phyloP scores from a whole-genome alignment of 2,797 vertebrate genomes.

The Tokudaia tokunoshimensis region DNA sequence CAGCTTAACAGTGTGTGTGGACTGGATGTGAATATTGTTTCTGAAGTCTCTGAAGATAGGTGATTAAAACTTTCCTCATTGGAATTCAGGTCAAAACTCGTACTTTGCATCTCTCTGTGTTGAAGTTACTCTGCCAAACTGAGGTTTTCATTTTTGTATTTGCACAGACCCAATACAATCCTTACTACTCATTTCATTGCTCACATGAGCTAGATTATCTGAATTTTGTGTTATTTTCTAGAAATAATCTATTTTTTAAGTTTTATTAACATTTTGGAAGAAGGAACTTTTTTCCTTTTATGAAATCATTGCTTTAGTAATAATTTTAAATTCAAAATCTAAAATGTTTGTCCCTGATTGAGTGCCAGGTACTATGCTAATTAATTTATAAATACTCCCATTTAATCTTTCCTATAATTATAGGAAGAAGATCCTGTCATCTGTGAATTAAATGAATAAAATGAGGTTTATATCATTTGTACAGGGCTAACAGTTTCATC shows the following conservation, averaged over 20 bases:
- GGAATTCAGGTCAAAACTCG: slow-evolving; percentile 45
- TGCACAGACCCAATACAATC: slow-evolving; percentile 29
- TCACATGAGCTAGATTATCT: slow-evolving; percentile 28
- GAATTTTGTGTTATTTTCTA: slow-evolving; percentile 45
- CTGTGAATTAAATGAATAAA: slow-evolving; percentile 12
- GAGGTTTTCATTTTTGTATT: slow-evolving; percentile 58
- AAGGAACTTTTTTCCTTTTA: not conserved
- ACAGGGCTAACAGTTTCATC: not conserved
- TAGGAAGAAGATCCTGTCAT: not conserved
- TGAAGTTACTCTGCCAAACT: slow-evolving; percentile 41
- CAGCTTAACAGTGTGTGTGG: slow-evolving; percentile 54
- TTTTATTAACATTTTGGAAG: slow-evolving; percentile 49
- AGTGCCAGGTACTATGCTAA: not conserved
- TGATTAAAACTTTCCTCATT: slow-evolving; percentile 73
- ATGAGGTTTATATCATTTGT: slow-evolving; percentile 6
- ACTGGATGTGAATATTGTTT: slow-evolving; percentile 41
- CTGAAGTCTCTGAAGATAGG: slow-evolving; percentile 52
- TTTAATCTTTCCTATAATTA: slow-evolving; percentile 21
- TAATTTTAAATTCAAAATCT: not conserved
- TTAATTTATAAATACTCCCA: slow-evolving; percentile 50
- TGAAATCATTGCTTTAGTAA: slow-evolving; percentile 7
- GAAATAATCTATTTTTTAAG: slow-evolving; percentile 46
- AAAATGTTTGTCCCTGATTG: not conserved
- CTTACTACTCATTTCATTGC: slow-evolving; percentile 26
- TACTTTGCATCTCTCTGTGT: slow-evolving; percentile 47